Conservation (phyloP, 2,797 vertebrate genomes). For the Glyptemys insculpta region DNA sequence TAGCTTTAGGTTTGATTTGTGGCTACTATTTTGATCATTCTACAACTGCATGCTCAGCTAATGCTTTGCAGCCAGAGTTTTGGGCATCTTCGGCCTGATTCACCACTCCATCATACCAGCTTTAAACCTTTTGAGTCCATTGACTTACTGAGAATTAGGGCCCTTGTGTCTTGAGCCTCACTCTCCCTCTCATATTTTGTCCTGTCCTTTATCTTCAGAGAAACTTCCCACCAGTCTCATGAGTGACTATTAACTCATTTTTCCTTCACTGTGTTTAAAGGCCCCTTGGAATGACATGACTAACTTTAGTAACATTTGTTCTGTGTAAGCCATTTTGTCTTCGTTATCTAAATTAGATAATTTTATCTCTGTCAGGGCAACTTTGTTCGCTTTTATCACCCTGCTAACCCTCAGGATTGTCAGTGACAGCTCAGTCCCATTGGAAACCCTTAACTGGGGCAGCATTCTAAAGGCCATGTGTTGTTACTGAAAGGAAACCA, state of each 20-base stretch:
- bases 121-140: background rate
- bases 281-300: conserved; percentile 11
- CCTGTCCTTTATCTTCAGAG: conserved; percentile 48
- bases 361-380: conserved; percentile 32
- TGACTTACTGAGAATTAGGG: conserved; percentile 48
- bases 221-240: conserved; percentile 45
- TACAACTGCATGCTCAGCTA: background rate
- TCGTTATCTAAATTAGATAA: conserved; percentile 46
- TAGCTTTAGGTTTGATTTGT: conserved; percentile 65
- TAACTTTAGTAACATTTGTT: conserved; percentile 31
- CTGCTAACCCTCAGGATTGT: conserved; percentile 3
- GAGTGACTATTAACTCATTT: conserved; percentile 39
- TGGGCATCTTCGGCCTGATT: background rate
- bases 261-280: conserved; percentile 39
- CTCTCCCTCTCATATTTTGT: conserved; percentile 29
- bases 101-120: conserved; percentile 38
- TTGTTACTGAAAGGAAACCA: conserved; percentile 37
- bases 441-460: background rate
- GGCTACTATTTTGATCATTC: conserved; percentile 49
- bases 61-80: background rate
- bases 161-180: background rate
- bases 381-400: conserved; percentile 20
- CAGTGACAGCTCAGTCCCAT: conserved; percentile 6
- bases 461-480: background rate
- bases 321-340: conserved; percentile 3